Percentiles rank a stretch among this genome's conserved stretches.
These are phyloP conservation scores for Phylloscopus whistleri DNA, from an alignment of 2,113 vertebrate species.

Conservation along the genomic window DNA sequence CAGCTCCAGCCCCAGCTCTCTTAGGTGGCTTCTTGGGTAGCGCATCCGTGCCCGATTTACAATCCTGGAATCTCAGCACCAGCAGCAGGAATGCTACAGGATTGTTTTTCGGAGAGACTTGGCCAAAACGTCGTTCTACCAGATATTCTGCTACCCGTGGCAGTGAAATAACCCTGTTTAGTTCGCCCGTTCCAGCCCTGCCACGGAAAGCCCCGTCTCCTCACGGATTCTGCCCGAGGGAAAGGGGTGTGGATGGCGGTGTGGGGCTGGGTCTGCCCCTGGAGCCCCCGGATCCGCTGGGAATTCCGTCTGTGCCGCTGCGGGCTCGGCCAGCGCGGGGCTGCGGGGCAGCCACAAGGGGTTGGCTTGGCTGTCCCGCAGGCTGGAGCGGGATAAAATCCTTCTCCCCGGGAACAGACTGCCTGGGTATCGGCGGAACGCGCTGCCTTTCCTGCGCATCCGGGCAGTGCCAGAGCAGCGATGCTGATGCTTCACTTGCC, in stretches of 20 bases:
- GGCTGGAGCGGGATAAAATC: background rate
- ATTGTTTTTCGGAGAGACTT: background rate
- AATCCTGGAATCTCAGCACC: background rate
- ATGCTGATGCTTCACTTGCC: background rate
- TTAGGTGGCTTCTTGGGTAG: background rate
- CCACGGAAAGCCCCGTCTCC: rapidly evolving
- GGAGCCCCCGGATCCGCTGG: rapidly evolving
- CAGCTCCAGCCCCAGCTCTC: background rate
- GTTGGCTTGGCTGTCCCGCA: background rate
- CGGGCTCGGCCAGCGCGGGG: background rate
- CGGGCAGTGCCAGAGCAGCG: rapidly evolving
- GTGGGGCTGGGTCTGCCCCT: background rate
- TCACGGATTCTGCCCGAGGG: rapidly evolving
- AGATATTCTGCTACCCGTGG: rapidly evolving
- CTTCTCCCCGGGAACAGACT: background rate
- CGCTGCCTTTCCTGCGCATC: rapidly evolving
- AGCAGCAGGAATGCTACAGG: background rate
- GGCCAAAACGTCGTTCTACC: background rate
- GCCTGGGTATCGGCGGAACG: rapidly evolving
- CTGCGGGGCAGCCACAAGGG: background rate
- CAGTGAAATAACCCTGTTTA: background rate
- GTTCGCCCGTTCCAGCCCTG: background rate
- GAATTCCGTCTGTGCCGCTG: background rate
- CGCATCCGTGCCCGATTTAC: background rate
- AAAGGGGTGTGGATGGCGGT: rapidly evolving